Evolutionary conservation across 92 coral and sea anemone genomes (phyloP).

Genomic region (Pocillopora grandis): DNA sequence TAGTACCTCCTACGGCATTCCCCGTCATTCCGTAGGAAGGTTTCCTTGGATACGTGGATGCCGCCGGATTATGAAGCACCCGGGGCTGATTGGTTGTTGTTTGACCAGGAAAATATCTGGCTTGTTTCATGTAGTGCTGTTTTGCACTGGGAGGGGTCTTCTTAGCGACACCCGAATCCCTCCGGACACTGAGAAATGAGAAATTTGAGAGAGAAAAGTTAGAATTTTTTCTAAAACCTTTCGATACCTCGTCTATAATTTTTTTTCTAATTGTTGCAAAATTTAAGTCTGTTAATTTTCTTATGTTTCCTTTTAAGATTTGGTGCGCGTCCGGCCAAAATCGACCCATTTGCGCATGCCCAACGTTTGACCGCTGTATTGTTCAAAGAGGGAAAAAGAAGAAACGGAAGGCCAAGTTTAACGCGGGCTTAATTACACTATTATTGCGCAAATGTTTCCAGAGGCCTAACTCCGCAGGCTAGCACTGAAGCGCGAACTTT

Average conservation of each 20-base stretch:
- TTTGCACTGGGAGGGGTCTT: constrained; percentile 96
- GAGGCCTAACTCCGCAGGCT: too few species aligned
- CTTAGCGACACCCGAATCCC: constrained; percentile 60
- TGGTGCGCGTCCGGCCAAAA: too few species aligned
- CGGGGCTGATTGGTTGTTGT: constrained; percentile 62
- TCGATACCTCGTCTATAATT: too few species aligned
- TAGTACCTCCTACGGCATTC: constrained; percentile 58
- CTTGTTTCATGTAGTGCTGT: constrained; percentile 95
- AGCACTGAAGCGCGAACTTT: too few species aligned
- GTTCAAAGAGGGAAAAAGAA: neutral
- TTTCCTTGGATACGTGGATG: constrained; percentile 45
- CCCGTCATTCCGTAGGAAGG: constrained; percentile 72
- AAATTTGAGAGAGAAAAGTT: neutral
- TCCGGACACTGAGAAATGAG: constrained; percentile 11
- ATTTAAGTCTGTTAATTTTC: too few species aligned
- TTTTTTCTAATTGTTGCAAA: too few species aligned
- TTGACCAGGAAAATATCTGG: constrained; percentile 93
- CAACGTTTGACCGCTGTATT: too few species aligned
- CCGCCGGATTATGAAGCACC: constrained; percentile 39
- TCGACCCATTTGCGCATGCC: too few species aligned
- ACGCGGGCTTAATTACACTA: too few species aligned
- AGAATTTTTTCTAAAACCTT: neutral
- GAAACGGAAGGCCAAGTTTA: too few species aligned
- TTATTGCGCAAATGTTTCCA: too few species aligned
- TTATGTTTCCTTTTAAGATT: too few species aligned